A percentile compares a stretch with the other conserved stretches of the same genome.
Evolutionary conservation across 2,113 vertebrate genomes (phyloP).

Genomic region (Parus major): DNA sequence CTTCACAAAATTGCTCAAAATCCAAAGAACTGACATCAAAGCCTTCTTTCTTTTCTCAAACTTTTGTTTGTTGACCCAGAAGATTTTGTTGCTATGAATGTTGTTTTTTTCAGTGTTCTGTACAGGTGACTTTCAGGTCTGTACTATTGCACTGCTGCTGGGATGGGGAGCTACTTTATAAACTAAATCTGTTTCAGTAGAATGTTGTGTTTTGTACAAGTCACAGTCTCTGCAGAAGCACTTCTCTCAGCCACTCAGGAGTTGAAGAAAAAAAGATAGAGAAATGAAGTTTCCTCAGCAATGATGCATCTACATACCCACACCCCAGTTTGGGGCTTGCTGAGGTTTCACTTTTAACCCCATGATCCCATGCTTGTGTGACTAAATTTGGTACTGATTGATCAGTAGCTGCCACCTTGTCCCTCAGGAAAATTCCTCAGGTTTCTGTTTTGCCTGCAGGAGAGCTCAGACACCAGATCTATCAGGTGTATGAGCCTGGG

Average conservation of each 20-base stretch:
- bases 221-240: neutral
- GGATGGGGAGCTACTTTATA: neutral
- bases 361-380: fast-evolving
- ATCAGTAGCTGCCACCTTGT: neutral
- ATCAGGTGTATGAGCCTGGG: neutral
- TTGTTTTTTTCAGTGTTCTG: neutral
- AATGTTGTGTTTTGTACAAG: neutral
- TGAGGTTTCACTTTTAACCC: neutral
- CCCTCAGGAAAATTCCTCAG: neutral
- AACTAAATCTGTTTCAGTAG: neutral
- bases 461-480: too few species aligned
- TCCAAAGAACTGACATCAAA: neutral
- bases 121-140: neutral
- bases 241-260: neutral
- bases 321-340: neutral
- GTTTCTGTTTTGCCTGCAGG: neutral
- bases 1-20: constrained; percentile 29
- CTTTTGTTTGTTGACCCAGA: neutral
- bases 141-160: neutral
- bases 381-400: neutral
- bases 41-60: neutral
- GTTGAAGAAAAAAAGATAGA: neutral
- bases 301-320: neutral
- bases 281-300: neutral
- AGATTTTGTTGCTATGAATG: neutral